Evolutionary conservation across 2,888 invertebrate species (phyloP).

Genomic region (Timema podura): DNA sequence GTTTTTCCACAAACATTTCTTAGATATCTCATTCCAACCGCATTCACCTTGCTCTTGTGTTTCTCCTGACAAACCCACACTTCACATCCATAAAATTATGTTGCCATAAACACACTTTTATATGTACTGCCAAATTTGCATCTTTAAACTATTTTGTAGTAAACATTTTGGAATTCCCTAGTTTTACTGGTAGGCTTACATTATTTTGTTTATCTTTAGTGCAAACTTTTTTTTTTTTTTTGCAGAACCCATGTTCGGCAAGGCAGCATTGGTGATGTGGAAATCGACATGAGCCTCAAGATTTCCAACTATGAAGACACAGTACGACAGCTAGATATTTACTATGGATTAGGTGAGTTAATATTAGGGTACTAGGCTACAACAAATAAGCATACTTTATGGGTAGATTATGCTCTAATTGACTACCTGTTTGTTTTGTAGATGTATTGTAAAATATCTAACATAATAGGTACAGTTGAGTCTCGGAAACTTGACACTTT

Average conservation of each 20-base stretch:
- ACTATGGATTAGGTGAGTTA: conserved; percentile 82
- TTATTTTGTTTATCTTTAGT: too few relatives aligned
- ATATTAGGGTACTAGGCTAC: background rate
- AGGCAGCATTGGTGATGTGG: conserved; percentile 47
- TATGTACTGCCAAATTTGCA: too few relatives aligned
- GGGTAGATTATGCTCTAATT: background rate
- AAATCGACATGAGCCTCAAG: conserved; percentile 69
- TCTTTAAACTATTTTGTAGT: too few relatives aligned
- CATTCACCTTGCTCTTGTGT: too few relatives aligned
- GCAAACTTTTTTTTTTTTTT: background rate
- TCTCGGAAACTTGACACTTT: too few relatives aligned
- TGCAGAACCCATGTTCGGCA: conserved; percentile 20
- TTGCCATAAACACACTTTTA: too few relatives aligned
- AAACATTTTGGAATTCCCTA: too few relatives aligned
- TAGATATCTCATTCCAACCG: too few relatives aligned
- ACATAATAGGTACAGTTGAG: background rate
- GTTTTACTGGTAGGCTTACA: too few relatives aligned
- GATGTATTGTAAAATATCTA: background rate
- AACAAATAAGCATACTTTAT: background rate
- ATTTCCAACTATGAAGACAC: conserved; percentile 86
- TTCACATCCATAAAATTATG: too few relatives aligned
- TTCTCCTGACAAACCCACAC: too few relatives aligned
- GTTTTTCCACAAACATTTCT: too few relatives aligned
- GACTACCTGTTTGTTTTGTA: background rate
- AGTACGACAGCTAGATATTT: conserved; percentile 83